phyloP scores from a whole-genome alignment of 2,888 invertebrate species.

The Panzeria rudis region DNA sequence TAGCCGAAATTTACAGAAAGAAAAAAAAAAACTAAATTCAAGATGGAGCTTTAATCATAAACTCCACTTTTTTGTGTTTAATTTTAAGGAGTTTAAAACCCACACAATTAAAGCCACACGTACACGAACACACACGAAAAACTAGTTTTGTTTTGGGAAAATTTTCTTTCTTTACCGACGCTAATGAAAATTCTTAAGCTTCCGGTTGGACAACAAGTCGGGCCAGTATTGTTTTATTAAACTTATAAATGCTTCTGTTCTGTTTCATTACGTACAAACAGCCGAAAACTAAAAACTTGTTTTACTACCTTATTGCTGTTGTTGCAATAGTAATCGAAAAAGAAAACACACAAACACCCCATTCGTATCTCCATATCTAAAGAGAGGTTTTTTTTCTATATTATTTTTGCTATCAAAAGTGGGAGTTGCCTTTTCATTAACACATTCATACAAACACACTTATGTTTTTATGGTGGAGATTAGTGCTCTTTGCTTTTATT shows the following conservation, averaged over 20 bases:
- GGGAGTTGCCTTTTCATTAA: constrained; percentile 68
- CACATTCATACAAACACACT: constrained; percentile 11
- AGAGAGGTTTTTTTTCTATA: constrained; percentile 51
- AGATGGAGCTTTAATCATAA: constrained; percentile 61
- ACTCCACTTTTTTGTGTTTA: constrained; percentile 51
- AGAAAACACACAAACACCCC: constrained; percentile 20
- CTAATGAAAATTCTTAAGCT: constrained; percentile 68
- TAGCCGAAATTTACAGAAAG: constrained; percentile 1
- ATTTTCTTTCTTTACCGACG: constrained; percentile 67
- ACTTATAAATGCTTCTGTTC: constrained; percentile 71
- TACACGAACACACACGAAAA: not conserved
- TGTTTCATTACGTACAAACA: constrained; percentile 68
- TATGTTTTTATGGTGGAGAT: constrained; percentile 12
- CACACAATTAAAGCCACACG: constrained; percentile 16
- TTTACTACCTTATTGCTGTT: constrained; percentile 58
- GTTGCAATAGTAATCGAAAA: constrained; percentile 34
- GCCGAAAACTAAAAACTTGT: constrained; percentile 62
- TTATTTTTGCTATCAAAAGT: constrained; percentile 71
- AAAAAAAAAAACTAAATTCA: constrained; percentile 45
- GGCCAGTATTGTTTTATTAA: constrained; percentile 62
- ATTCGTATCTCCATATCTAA: constrained; percentile 67
- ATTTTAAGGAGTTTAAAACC: constrained; percentile 48
- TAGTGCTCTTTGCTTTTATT: constrained; percentile 27
- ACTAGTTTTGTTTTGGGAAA: constrained; percentile 48
- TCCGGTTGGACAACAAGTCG: constrained; percentile 72